These are phyloP conservation scores for Microcebus lehilahytsara DNA, from an alignment of 2,113 vertebrate species.

Conservation along the genomic window DNA sequence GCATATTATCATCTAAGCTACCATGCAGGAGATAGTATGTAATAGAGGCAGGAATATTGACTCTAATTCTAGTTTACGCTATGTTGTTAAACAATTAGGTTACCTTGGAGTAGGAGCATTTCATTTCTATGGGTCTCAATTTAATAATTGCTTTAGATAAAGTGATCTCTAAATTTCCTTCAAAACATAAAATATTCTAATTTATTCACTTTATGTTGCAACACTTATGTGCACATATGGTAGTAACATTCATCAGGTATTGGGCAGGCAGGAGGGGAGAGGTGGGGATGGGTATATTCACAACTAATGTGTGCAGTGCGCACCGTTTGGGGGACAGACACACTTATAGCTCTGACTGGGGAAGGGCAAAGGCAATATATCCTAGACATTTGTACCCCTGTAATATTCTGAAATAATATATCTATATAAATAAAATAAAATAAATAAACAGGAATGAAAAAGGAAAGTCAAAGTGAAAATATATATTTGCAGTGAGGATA, in stretches of 20 bases:
- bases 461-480: background rate
- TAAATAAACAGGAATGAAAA: too few species aligned
- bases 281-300: too few species aligned
- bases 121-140: background rate
- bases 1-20: background rate
- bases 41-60: background rate
- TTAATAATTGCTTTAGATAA: background rate
- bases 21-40: background rate
- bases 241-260: too few species aligned
- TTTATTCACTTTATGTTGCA: background rate
- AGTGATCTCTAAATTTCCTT: background rate
- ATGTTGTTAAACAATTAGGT: background rate
- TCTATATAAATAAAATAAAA: too few species aligned
- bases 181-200: background rate
- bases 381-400: too few species aligned
- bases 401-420: too few species aligned
- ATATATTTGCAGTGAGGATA: background rate
- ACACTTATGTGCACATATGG: too few species aligned
- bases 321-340: too few species aligned
- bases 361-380: too few species aligned
- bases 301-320: too few species aligned
- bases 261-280: too few species aligned
- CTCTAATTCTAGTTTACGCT: background rate
- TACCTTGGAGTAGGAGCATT: background rate
- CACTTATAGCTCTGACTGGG: too few species aligned